Evolutionary conservation across 2,113 vertebrate genomes (phyloP).

Genomic region (Esox niger): DNA sequence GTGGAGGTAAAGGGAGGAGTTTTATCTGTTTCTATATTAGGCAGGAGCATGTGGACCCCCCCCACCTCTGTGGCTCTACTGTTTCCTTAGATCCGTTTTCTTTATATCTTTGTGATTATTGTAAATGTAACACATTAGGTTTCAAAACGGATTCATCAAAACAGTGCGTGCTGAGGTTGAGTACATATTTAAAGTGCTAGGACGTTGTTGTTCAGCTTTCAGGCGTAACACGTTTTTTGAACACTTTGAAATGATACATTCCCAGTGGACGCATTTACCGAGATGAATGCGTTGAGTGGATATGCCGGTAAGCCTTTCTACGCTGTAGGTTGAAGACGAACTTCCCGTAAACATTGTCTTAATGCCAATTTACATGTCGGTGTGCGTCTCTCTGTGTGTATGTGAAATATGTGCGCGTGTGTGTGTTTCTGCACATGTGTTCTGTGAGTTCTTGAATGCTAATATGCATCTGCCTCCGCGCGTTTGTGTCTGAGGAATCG

Average conservation of each 20-base stretch:
- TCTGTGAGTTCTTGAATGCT: neutral
- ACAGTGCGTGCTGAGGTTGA: neutral
- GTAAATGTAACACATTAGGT: neutral
- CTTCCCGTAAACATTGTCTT: neutral
- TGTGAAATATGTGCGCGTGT: too few relatives aligned
- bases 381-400: too few relatives aligned
- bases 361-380: too few relatives aligned
- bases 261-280: too few relatives aligned
- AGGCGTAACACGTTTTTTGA: neutral
- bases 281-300: neutral
- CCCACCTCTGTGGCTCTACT: neutral
- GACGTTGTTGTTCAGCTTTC: neutral
- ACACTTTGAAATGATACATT: neutral
- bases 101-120: neutral
- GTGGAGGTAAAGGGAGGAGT: constrained; percentile 93
- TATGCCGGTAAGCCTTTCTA: neutral
- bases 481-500: neutral
- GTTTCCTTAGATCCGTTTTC: neutral
- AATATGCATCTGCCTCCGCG: neutral
- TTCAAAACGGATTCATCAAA: neutral
- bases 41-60: constrained; percentile 1
- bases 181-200: neutral
- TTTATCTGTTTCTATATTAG: constrained; percentile 42
- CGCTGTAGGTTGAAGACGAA: neutral
- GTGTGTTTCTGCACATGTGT: too few relatives aligned